Percentiles rank a stretch among this genome's conserved stretches.
phyloP scores from a whole-genome alignment of 2,888 invertebrate species.

The Himalopsyche tibetana region DNA sequence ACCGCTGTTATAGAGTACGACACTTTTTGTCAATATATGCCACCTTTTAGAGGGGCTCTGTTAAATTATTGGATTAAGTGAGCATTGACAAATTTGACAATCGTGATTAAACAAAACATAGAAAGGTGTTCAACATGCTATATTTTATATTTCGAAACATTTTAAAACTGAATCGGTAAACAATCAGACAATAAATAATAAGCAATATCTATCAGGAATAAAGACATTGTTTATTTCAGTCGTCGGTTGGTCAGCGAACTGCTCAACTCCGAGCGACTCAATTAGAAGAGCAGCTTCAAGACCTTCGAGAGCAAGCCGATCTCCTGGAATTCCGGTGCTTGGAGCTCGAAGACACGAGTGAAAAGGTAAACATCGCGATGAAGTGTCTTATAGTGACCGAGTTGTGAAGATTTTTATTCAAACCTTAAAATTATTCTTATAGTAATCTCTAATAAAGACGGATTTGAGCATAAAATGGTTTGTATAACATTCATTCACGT shows the following conservation, averaged over 20 bases:
- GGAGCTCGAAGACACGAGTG: slow-evolving; percentile 81
- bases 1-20: no score
- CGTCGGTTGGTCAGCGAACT: slow-evolving; percentile 69
- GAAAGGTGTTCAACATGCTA: neutral
- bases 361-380: slow-evolving; percentile 65
- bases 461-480: slow-evolving; percentile 7
- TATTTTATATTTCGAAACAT: neutral
- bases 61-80: no score
- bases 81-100: no score
- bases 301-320: slow-evolving; percentile 87
- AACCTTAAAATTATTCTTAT: slow-evolving; percentile 36
- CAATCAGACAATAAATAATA: neutral
- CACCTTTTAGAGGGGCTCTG: no score
- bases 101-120: no score
- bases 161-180: neutral
- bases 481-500: neutral
- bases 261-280: slow-evolving; percentile 76
- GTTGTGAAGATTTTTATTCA: slow-evolving; percentile 55
- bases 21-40: no score
- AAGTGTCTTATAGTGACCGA: slow-evolving; percentile 65
- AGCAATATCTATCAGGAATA: neutral
- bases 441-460: neutral
- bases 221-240: slow-evolving; percentile 52
- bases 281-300: slow-evolving; percentile 82
- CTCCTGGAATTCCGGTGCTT: slow-evolving; percentile 87